Conservation (phyloP, 2,113 vertebrate species). For the Anoura caudifer region DNA sequence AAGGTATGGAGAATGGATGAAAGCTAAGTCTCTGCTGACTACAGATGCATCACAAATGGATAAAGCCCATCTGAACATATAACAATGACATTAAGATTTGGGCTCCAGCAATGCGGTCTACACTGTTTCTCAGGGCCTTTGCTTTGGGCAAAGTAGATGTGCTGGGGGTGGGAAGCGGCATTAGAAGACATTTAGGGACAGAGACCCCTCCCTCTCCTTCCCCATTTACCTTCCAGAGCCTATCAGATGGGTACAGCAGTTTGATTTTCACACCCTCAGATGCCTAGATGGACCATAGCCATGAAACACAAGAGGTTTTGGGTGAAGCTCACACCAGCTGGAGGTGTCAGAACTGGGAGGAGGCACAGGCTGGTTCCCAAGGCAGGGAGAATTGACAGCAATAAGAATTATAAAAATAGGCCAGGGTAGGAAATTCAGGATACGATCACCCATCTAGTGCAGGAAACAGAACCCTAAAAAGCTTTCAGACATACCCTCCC, state of each 20-base stretch:
- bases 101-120: not conserved
- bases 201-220: not conserved
- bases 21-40: not conserved
- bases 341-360: not conserved
- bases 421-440: not conserved
- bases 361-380: not conserved
- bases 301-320: not conserved
- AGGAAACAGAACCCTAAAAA: not conserved
- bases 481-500: not conserved
- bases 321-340: not conserved
- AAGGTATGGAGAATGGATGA: not conserved
- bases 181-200: not conserved
- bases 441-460: not conserved
- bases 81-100: not conserved
- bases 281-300: not conserved
- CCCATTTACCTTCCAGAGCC: not conserved
- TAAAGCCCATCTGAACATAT: not conserved
- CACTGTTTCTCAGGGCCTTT: not conserved
- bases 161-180: not conserved
- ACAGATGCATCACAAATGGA: not conserved
- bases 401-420: not conserved
- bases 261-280: not conserved
- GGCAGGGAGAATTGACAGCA: not conserved
- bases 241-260: rapidly evolving
- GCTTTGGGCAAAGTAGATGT: not conserved